Conservation (phyloP, 2,888 invertebrate genomes). For the Cistogaster globosa region DNA sequence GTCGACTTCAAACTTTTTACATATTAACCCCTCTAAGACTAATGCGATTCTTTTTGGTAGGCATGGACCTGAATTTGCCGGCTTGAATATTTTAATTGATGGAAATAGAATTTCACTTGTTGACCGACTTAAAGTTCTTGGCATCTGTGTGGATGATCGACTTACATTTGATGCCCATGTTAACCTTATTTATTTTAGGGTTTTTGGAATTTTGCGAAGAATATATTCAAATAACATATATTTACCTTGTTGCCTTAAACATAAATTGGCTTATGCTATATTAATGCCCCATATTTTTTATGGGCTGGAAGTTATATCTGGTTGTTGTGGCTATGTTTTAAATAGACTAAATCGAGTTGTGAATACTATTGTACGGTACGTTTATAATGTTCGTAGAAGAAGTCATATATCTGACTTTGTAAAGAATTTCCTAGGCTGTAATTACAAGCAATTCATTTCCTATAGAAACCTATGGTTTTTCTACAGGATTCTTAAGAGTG, state of each 20-base stretch:
- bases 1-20: not conserved
- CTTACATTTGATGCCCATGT: too few species aligned
- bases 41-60: not conserved
- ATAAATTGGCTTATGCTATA: slow-evolving; percentile 1
- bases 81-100: not conserved
- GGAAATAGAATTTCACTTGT: not conserved
- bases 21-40: not conserved
- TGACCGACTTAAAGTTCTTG: not conserved
- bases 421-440: not conserved
- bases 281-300: slow-evolving; percentile 20
- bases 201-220: not conserved
- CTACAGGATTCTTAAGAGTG: not conserved
- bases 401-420: not conserved
- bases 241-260: slow-evolving; percentile 1
- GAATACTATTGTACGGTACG: not conserved
- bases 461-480: not conserved
- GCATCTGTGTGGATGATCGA: not conserved
- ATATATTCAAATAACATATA: slow-evolving; percentile 13
- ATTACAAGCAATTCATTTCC: not conserved
- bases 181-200: not conserved
- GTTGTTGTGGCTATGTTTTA: not conserved
- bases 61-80: not conserved
- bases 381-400: not conserved
- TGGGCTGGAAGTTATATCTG: slow-evolving; percentile 17
- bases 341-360: not conserved